Evolutionary conservation across 2,888 invertebrate species (phyloP).

Genomic region (Oscheius onirici): DNA sequence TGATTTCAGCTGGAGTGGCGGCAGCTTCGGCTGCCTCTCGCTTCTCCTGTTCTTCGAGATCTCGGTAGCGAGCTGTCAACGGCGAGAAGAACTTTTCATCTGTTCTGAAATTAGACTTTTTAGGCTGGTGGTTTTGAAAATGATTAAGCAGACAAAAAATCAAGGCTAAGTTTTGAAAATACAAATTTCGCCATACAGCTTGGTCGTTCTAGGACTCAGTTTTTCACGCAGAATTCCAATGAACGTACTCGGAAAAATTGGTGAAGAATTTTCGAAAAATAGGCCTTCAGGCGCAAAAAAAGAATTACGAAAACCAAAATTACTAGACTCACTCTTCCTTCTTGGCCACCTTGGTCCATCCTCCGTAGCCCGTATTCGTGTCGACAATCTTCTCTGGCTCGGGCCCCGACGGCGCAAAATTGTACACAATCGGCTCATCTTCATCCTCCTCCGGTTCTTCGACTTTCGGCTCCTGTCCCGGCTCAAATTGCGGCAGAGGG

Average conservation of each 20-base stretch:
- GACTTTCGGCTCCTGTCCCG: not conserved
- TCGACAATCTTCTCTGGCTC: not conserved
- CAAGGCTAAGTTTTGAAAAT: too few relatives aligned
- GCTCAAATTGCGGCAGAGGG: not conserved
- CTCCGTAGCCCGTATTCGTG: slow-evolving; percentile 35
- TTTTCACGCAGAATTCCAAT: too few relatives aligned
- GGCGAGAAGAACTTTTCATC: slow-evolving; percentile 40
- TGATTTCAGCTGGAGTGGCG: slow-evolving; percentile 25
- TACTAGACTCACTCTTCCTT: slow-evolving; percentile 34
- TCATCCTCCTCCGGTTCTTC: slow-evolving; percentile 2
- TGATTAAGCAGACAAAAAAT: too few relatives aligned
- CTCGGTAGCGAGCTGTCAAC: slow-evolving; percentile 43
- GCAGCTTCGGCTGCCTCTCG: slow-evolving; percentile 14
- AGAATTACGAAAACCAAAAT: too few relatives aligned
- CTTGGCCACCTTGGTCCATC: slow-evolving; percentile 42
- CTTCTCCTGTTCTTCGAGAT: slow-evolving; percentile 39
- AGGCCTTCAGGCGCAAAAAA: too few relatives aligned
- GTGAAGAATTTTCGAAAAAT: too few relatives aligned
- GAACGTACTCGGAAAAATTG: too few relatives aligned
- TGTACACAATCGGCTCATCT: slow-evolving; percentile 11
- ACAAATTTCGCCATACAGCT: too few relatives aligned
- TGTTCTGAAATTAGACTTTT: not conserved
- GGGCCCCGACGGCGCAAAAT: not conserved
- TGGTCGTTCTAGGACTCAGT: too few relatives aligned
- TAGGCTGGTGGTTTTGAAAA: too few relatives aligned